phyloP scores from a whole-genome alignment of 2,888 invertebrate genomes.

The Lysandra coridon region DNA sequence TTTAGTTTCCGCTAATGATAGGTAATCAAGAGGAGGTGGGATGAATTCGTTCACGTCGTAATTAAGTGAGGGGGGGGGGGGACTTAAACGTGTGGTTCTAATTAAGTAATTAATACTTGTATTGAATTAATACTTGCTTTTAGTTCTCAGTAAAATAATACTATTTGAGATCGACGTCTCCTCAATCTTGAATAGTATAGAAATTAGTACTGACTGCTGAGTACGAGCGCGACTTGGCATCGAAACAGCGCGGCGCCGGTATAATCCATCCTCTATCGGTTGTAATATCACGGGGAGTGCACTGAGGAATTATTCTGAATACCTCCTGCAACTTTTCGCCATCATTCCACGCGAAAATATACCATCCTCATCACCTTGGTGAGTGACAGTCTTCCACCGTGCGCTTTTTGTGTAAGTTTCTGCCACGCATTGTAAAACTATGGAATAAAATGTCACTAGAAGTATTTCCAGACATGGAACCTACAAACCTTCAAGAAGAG shows the following conservation, averaged over 20 bases:
- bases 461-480: too few species aligned
- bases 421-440: too few species aligned
- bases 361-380: too few species aligned
- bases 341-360: too few species aligned
- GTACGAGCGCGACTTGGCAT: neutral
- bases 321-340: too few species aligned
- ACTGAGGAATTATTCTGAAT: too few species aligned
- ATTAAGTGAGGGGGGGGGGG: neutral
- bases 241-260: neutral
- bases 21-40: neutral
- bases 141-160: neutral
- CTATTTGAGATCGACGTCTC: neutral
- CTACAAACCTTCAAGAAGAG: too few species aligned
- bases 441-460: too few species aligned
- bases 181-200: neutral
- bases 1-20: constrained; percentile 8
- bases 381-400: too few species aligned
- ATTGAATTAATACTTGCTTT: neutral
- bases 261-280: too few species aligned
- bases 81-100: neutral
- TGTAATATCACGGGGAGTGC: too few species aligned
- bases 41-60: neutral
- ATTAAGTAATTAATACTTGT: neutral
- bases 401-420: too few species aligned
- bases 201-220: neutral